These are phyloP conservation scores for Helobdella robusta DNA, from an alignment of 2,888 invertebrate genomes.

Conservation along the genomic window DNA sequence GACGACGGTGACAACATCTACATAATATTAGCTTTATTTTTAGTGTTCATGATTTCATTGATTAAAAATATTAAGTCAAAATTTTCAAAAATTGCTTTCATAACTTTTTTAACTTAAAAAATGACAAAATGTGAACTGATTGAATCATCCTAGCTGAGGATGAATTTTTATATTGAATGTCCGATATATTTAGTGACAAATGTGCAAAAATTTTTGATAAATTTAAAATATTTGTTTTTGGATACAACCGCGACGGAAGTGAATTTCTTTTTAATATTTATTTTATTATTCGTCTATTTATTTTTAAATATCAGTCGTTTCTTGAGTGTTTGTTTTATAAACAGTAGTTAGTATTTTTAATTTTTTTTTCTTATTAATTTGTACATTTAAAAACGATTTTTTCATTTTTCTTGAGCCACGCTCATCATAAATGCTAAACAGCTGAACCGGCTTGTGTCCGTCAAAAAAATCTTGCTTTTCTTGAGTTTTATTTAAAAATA, in stretches of 20 bases:
- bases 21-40: too few relatives aligned
- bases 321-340: too few relatives aligned
- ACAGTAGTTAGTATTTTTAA: background rate
- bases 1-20: too few relatives aligned
- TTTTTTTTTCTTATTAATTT: background rate
- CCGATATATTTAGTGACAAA: too few relatives aligned
- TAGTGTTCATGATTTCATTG: too few relatives aligned
- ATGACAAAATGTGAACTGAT: too few relatives aligned
- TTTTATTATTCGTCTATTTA: slow-evolving; percentile 25
- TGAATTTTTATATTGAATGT: too few relatives aligned
- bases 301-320: slow-evolving; percentile 3
- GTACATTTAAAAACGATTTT: too few relatives aligned
- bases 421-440: slow-evolving; percentile 11
- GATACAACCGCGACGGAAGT: slow-evolving; percentile 19
- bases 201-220: background rate
- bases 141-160: too few relatives aligned
- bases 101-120: too few relatives aligned
- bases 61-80: too few relatives aligned
- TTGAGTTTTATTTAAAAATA: background rate
- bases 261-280: slow-evolving; percentile 14
- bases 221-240: slow-evolving; percentile 1
- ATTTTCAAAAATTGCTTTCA: too few relatives aligned
- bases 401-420: background rate
- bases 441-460: slow-evolving; percentile 1
- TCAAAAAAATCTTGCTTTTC: background rate